Percentiles rank a stretch among this genome's conserved stretches.
phyloP scores from a whole-genome alignment of 2,797 vertebrate species.

The Etheostoma nigrum region DNA sequence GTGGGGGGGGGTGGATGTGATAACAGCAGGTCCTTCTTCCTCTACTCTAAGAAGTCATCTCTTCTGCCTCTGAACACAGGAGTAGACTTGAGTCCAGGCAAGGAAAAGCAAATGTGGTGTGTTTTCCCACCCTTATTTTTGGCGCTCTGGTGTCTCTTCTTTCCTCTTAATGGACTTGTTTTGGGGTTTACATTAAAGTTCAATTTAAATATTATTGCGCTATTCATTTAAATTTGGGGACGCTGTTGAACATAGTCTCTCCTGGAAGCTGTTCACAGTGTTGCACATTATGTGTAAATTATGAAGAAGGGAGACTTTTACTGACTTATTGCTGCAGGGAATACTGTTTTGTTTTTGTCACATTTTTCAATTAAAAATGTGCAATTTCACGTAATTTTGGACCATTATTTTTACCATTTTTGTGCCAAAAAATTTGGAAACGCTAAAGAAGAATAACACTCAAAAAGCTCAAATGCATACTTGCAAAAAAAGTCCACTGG shows the following conservation, averaged over 20 bases:
- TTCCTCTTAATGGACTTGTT: neutral
- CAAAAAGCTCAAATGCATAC: no score
- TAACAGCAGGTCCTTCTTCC: constrained; percentile 15
- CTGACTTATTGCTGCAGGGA: neutral
- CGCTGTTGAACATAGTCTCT: no score
- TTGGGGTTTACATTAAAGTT: neutral
- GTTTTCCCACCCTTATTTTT: neutral
- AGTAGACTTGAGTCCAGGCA: neutral
- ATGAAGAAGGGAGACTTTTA: neutral
- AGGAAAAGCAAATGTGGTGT: neutral
- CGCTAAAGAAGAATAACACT: no score
- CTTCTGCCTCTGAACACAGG: neutral
- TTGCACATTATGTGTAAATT: neutral
- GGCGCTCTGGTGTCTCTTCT: no score
- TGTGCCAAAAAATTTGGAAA: no score
- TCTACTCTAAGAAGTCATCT: constrained; percentile 1
- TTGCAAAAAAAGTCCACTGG: no score
- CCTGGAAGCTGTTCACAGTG: neutral
- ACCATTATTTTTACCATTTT: no score
- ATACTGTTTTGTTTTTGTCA: neutral
- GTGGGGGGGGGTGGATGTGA: constrained; percentile 16
- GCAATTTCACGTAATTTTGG: no score
- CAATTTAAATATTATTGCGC: neutral
- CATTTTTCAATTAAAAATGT: no score
- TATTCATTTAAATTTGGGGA: neutral